These are phyloP conservation scores for Ormia ochracea DNA, from an alignment of 2,888 invertebrate species.

Conservation along the genomic window DNA sequence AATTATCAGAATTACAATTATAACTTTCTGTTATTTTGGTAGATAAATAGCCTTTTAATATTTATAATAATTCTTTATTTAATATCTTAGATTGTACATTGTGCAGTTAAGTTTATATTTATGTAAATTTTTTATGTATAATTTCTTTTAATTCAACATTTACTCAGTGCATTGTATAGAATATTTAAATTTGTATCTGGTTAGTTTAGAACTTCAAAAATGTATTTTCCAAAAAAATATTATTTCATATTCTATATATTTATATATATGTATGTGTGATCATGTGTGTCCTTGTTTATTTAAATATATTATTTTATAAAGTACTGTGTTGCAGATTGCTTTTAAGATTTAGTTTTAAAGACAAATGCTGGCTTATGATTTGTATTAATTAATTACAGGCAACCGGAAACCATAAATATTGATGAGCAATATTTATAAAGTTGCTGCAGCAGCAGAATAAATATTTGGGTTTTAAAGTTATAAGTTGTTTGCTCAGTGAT, in stretches of 20 bases:
- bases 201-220: not conserved
- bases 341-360: not conserved
- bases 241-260: no score
- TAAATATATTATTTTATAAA: not conserved
- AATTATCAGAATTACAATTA: not conserved
- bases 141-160: conserved; percentile 48
- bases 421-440: not conserved
- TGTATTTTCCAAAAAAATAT: not conserved
- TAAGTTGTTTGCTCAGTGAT: no score
- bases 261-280: not conserved
- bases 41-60: not conserved
- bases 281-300: not conserved
- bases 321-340: not conserved
- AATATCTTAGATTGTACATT: conserved; percentile 39
- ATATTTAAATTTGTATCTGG: conserved; percentile 22
- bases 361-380: not conserved
- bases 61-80: conserved; percentile 5
- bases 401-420: not conserved
- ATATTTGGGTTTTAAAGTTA: not conserved
- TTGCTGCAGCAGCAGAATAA: not conserved
- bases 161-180: conserved; percentile 48
- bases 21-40: not conserved
- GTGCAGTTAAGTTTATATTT: conserved; percentile 15
- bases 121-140: conserved; percentile 33
- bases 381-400: not conserved